Base-by-base conservation (phyloP, 2,888 invertebrate species). In the Ecliptopera silaceata region DNA sequence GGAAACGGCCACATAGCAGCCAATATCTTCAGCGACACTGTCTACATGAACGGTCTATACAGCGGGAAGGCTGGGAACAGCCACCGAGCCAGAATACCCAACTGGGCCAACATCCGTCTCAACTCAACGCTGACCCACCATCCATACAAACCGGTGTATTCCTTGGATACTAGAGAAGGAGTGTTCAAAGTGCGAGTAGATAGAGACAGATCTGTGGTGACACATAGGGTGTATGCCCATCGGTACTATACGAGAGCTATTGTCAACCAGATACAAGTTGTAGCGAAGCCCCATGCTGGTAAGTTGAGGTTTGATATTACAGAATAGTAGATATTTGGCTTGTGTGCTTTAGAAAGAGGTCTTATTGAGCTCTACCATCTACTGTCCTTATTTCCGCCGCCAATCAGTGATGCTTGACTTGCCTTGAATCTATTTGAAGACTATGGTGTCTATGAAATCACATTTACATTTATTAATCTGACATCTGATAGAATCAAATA, bases 1-100 rank as follows among this genome's bases (percentile, higher is more conserved):
- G 92, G 93, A 1, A 94, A 93, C 62, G 94, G 94, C 0, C 93
- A 93, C 63, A 66, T 93, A 49, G 93, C 93, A 0, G 92, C 93
- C 6, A 93, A 93, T 15, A 70, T 93, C 13, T 93, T 92, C 72
- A 92, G 93, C 26, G 91, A 93, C 64, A 88, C 93, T 0, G 92
- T 93, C 2, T 93, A 92, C 63, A 91, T 93, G 83, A 93, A 93
- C 61, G 93, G 93, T 0, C 67, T 93, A 0, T 93, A 93, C 77
- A 93, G 92, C 72, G 93, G 93, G 1, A 75, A 72, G 4, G 82
- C 77, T 1, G 93, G 93, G 0, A 82, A 91, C 38, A 93, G 93
- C 61, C 92, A 91, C 50, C 85, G 93, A 5, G 93, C 93, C 0
- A 86, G 93, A 31, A 92, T 94, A 29, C 93, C 93, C n/a, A 92